A percentile compares a stretch with the other conserved stretches of the same genome.
These are phyloP conservation scores for Agrochola macilenta DNA, from an alignment of 2,888 invertebrate genomes.

Conservation along the genomic window DNA sequence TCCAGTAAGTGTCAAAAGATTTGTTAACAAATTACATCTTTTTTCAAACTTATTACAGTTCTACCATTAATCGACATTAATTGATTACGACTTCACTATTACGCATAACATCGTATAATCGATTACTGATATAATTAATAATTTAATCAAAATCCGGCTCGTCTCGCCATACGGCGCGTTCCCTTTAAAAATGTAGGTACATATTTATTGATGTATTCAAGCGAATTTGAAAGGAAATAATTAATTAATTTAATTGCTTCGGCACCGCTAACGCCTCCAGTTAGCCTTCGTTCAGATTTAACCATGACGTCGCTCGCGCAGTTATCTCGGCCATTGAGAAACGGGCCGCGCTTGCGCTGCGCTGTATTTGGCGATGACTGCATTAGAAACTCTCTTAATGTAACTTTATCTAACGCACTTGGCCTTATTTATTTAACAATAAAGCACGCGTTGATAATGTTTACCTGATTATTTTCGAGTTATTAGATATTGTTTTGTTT, in stretches of 20 bases:
- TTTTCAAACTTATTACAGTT: slow-evolving; percentile 15
- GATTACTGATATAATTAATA: slow-evolving; percentile 55
- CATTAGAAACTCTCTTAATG: slow-evolving; percentile 81
- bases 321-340: slow-evolving; percentile 79
- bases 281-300: slow-evolving; percentile 87
- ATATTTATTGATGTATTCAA: slow-evolving; percentile 75
- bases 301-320: slow-evolving; percentile 82
- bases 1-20: background rate
- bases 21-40: background rate
- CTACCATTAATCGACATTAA: slow-evolving; percentile 41
- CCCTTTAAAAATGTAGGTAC: slow-evolving; percentile 45
- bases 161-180: slow-evolving; percentile 33
- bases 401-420: slow-evolving; percentile 77
- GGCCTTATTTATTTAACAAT: slow-evolving; percentile 77
- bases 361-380: slow-evolving; percentile 85
- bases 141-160: slow-evolving; percentile 51
- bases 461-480: slow-evolving; percentile 63
- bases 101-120: slow-evolving; percentile 36
- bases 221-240: slow-evolving; percentile 88
- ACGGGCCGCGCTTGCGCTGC: slow-evolving; percentile 75
- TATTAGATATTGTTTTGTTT: slow-evolving; percentile 58
- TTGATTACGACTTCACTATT: slow-evolving; percentile 46
- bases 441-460: slow-evolving; percentile 72
- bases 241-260: slow-evolving; percentile 87
- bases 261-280: slow-evolving; percentile 85